phyloP scores from a whole-genome alignment of 2,797 vertebrate species.

The Gallinago solitaria region DNA sequence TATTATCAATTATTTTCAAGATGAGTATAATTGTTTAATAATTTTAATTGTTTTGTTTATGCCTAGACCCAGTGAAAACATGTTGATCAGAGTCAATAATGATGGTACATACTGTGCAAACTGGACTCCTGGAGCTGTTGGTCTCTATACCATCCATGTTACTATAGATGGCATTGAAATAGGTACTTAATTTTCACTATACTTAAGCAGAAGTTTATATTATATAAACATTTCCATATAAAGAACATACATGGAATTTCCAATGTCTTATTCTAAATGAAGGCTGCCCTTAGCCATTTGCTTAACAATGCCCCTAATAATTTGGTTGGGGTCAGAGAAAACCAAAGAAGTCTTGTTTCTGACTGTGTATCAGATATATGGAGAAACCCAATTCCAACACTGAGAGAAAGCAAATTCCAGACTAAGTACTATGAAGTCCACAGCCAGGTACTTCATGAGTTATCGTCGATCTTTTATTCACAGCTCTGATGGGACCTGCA shows the following conservation, averaged over 20 bases:
- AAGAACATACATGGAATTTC: constrained; percentile 11
- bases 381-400: not conserved
- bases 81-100: constrained; percentile 98
- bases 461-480: not conserved
- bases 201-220: not conserved
- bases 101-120: constrained; percentile 99
- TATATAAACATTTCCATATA: constrained; percentile 60
- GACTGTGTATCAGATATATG: not conserved
- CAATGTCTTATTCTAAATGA: constrained; percentile 22
- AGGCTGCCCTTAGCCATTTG: constrained; percentile 12
- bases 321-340: constrained; percentile 5
- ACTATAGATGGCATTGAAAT: constrained; percentile 99
- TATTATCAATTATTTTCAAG: not conserved
- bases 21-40: not conserved
- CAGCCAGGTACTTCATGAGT: not conserved
- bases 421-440: not conserved
- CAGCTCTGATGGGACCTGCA: not conserved
- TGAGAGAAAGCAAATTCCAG: not conserved
- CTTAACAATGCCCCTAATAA: constrained; percentile 24
- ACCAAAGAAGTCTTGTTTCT: not conserved
- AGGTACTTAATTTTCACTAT: constrained; percentile 76
- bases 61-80: constrained; percentile 96
- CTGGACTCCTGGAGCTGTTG: constrained; percentile 99
- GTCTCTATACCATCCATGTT: constrained; percentile 97
- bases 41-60: constrained; percentile 21